Conservation (phyloP, 2,888 invertebrate species). For the Mellilla xanthometata region DNA sequence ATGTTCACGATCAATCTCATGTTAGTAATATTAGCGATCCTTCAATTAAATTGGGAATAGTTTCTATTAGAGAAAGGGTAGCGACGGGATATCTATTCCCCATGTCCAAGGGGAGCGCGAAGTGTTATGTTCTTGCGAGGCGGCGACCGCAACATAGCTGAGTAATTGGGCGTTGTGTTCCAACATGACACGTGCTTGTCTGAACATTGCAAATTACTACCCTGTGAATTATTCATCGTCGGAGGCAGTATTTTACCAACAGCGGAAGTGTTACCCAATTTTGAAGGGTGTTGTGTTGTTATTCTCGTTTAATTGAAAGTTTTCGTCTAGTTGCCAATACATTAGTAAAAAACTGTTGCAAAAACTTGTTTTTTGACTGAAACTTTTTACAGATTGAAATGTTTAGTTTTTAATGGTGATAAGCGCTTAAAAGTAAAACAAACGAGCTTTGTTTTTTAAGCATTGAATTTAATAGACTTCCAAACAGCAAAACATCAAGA, state of each 20-base stretch:
- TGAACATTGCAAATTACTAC: conserved; percentile 40
- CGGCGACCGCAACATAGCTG: conserved; percentile 34
- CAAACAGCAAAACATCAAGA: no score
- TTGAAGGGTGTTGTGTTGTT: conserved; percentile 20
- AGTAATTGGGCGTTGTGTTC: conserved; percentile 41
- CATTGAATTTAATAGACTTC: no score
- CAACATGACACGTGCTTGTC: conserved; percentile 38
- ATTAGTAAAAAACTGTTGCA: no score
- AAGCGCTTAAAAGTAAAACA: no score
- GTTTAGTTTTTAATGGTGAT: no score
- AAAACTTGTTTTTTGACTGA: no score
- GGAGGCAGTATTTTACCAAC: conserved; percentile 22
- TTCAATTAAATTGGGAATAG: conserved; percentile 13
- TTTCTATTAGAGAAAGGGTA: conserved; percentile 26
- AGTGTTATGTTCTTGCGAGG: conserved; percentile 34
- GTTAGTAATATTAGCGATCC: conserved; percentile 20
- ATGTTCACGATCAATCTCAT: neutral
- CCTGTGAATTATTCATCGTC: conserved; percentile 35
- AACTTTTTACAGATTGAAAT: no score
- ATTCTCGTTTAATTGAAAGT: conserved; percentile 9
- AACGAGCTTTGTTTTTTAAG: no score
- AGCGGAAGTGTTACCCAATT: conserved; percentile 25
- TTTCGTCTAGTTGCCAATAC: no score
- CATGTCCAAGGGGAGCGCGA: conserved; percentile 27
- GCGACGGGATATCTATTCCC: conserved; percentile 32